Evolutionary conservation across 2,113 vertebrate genomes (phyloP).

Genomic region (Promerops cafer): DNA sequence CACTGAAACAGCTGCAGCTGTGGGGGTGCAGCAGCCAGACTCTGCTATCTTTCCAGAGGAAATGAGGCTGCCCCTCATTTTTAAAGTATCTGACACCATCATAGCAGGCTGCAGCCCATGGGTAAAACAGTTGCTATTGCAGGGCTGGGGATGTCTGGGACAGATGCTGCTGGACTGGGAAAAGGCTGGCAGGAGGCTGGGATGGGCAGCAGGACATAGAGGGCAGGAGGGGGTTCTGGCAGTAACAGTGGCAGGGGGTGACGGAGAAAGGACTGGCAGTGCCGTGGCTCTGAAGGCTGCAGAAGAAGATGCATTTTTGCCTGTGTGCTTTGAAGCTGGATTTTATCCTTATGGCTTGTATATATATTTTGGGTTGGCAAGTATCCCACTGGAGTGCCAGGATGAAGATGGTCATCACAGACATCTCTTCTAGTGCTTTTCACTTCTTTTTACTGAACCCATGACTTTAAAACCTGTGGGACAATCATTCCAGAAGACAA

Average conservation of each 20-base stretch:
- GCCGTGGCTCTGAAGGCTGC: accelerated
- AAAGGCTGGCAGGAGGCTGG: background rate
- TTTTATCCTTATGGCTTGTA: background rate
- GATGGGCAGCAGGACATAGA: background rate
- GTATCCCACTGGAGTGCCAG: background rate
- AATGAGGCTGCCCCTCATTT: background rate
- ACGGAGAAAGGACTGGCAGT: background rate
- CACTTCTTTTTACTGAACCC: background rate
- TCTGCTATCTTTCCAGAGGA: background rate
- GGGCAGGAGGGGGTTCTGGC: background rate
- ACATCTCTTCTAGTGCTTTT: background rate
- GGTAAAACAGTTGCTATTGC: background rate
- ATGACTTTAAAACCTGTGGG: background rate
- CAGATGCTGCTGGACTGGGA: background rate
- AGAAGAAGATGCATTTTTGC: background rate
- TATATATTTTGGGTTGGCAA: background rate
- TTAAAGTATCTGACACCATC: background rate
- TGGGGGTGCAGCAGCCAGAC: background rate
- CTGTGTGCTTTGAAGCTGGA: background rate
- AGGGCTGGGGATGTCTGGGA: background rate
- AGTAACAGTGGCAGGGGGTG: background rate
- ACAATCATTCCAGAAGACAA: background rate
- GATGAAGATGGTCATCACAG: background rate
- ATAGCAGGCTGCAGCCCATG: background rate
- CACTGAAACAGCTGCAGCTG: background rate